A percentile compares a stretch with the other conserved stretches of the same genome.
Evolutionary conservation across 2,888 invertebrate species (phyloP).

Genomic region (Amphipoea oculea): DNA sequence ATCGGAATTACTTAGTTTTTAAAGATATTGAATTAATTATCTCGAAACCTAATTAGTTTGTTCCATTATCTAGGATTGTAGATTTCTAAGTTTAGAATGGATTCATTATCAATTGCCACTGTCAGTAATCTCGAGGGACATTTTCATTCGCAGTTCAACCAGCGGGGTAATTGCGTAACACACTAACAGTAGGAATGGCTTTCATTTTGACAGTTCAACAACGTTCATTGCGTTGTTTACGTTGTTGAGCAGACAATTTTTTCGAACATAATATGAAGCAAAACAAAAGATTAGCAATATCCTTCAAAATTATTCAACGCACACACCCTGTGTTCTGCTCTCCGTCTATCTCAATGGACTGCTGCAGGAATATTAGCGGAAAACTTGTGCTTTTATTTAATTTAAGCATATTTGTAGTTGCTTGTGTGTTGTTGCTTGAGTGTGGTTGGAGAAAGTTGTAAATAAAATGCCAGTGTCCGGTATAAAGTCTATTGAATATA

Average conservation of each 20-base stretch:
- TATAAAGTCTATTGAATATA: no score
- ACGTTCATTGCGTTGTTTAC: no score
- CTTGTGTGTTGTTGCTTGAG: neutral
- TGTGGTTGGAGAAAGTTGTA: no score
- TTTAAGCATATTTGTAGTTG: neutral
- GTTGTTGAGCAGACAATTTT: no score
- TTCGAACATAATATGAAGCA: no score
- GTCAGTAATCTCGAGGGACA: neutral
- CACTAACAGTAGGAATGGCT: no score
- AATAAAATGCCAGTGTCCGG: no score
- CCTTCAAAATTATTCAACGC: no score
- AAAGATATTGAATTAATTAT: neutral
- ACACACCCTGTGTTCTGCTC: neutral
- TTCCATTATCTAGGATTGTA: conserved; percentile 22
- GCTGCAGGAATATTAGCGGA: neutral
- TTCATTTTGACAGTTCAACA: no score
- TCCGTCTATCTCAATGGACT: neutral
- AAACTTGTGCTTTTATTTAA: neutral
- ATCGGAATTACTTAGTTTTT: conserved; percentile 27
- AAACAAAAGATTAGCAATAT: no score
- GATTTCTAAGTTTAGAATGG: conserved; percentile 8
- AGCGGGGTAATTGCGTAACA: neutral
- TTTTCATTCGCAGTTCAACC: neutral
- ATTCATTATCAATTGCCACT: conserved; percentile 5
- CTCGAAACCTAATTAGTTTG: conserved; percentile 36